Percentiles rank a stretch among this genome's conserved stretches.
Conservation (phyloP, 2,888 invertebrate species). For the Odontomyia ornata region DNA sequence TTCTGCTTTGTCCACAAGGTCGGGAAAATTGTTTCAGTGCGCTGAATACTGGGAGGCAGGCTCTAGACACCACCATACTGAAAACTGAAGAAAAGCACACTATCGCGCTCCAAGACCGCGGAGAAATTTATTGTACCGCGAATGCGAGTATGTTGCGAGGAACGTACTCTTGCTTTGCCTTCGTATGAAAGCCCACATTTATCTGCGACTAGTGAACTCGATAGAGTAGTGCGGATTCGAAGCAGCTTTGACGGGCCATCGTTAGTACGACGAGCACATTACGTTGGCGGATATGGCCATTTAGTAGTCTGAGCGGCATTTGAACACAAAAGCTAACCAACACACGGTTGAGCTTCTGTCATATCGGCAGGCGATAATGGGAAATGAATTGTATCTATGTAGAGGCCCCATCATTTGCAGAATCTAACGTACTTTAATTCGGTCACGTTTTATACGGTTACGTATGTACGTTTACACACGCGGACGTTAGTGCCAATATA, state of each 20-base stretch:
- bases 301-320: constrained; percentile 33
- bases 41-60: not conserved
- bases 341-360: not conserved
- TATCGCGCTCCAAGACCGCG: constrained; percentile 11
- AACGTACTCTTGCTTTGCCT: constrained; percentile 9
- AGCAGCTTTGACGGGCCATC: not conserved
- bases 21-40: constrained; percentile 39
- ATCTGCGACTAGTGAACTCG: constrained; percentile 15
- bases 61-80: constrained; percentile 23
- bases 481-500: too few relatives aligned
- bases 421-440: constrained; percentile 30
- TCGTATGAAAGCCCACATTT: not conserved
- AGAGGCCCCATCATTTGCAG: constrained; percentile 6
- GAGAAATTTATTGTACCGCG: constrained; percentile 31
- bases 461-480: not conserved
- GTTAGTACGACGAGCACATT: not conserved
- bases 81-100: not conserved
- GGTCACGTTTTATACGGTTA: not conserved
- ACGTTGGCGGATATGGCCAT: constrained; percentile 40
- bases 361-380: constrained; percentile 24
- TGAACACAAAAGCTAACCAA: constrained; percentile 25
- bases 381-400: constrained; percentile 17
- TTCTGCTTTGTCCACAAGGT: constrained; percentile 49
- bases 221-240: not conserved
- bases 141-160: not conserved